Conservation (phyloP, 23 tunicate species). For the Diplosoma virens region DNA sequence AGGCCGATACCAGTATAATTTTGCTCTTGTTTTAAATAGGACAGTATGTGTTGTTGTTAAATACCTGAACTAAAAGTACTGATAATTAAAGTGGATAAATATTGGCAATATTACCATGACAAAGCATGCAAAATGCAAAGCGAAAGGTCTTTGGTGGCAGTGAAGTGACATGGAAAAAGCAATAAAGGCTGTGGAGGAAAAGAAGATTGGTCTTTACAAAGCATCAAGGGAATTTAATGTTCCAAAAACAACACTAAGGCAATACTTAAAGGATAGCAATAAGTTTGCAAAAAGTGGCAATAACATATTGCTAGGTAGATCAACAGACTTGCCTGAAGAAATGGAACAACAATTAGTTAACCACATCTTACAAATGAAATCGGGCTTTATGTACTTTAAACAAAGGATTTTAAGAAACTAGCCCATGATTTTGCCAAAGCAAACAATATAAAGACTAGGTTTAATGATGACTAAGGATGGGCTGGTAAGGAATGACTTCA, state of each 20-base stretch:
- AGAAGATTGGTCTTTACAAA: background rate
- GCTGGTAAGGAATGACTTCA: background rate
- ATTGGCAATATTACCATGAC: no score
- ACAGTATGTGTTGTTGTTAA: no score
- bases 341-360: background rate
- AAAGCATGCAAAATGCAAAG: constrained; percentile 7
- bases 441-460: background rate
- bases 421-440: background rate
- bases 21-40: no score
- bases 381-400: background rate
- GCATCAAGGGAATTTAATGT: background rate
- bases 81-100: no score
- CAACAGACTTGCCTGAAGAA: background rate
- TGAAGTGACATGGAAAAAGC: background rate
- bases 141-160: background rate
- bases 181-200: background rate
- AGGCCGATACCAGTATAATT: no score
- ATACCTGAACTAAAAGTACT: no score
- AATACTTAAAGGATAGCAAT: background rate
- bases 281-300: background rate
- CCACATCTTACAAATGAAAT: background rate
- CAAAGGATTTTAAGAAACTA: background rate
- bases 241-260: background rate
- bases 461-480: background rate
- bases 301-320: background rate